Percentiles rank a stretch among this genome's conserved stretches.
These are phyloP conservation scores for Acanthurus leucopareius DNA, from an alignment of 2,797 vertebrate genomes.

Conservation along the genomic window DNA sequence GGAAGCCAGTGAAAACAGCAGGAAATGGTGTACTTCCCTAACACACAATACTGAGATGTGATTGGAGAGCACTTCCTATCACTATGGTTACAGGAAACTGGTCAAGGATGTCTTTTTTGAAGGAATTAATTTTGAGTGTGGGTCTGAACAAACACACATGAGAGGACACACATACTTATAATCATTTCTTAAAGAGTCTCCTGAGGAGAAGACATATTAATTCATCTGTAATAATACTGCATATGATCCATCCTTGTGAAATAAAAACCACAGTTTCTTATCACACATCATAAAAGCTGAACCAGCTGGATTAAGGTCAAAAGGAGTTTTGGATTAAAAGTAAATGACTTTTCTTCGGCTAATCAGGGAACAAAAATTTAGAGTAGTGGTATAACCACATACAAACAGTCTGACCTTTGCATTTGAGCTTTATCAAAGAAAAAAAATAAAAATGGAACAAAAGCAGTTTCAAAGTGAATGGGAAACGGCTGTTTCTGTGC, in stretches of 20 bases:
- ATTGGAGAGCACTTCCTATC: conserved; percentile 79
- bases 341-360: conserved; percentile 1
- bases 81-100: conserved; percentile 85
- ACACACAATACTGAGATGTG: conserved; percentile 50
- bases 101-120: conserved; percentile 72
- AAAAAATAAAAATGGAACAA: conserved; percentile 30
- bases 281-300: background rate
- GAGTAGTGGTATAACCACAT: background rate
- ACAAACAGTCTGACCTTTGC: conserved; percentile 17
- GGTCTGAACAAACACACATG: conserved; percentile 22
- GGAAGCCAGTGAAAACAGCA: conserved; percentile 77
- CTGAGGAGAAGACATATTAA: background rate
- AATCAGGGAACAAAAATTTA: conserved; percentile 9
- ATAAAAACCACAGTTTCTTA: conserved; percentile 23
- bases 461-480: conserved; percentile 33
- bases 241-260: background rate
- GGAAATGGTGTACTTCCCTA: conserved; percentile 79
- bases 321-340: background rate
- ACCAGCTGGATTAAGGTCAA: background rate
- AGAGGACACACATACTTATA: background rate
- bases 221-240: conserved; percentile 15
- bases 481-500: conserved; percentile 19
- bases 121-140: conserved; percentile 9
- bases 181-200: background rate
- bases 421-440: conserved; percentile 11